A percentile compares a stretch with the other conserved stretches of the same genome.
phyloP scores from a whole-genome alignment of 2,888 invertebrate species.

The Andrena hattorfiana region DNA sequence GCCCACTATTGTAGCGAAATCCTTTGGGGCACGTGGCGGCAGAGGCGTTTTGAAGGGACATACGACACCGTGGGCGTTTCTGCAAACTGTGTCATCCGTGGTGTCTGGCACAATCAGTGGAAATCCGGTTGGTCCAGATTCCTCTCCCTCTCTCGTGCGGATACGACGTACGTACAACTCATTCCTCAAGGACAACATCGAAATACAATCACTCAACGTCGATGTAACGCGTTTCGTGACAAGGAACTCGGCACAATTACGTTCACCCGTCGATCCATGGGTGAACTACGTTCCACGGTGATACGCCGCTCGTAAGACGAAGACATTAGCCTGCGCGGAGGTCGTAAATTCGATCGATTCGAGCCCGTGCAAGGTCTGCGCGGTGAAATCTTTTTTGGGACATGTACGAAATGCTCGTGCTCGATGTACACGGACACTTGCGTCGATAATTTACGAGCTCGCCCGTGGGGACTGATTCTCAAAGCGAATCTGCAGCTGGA shows the following conservation, averaged over 20 bases:
- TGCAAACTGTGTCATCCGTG: slow-evolving; percentile 69
- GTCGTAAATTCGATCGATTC: slow-evolving; percentile 14
- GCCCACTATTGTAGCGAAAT: slow-evolving; percentile 23
- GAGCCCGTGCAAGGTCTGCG: neutral
- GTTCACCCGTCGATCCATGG: neutral
- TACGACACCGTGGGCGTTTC: slow-evolving; percentile 75
- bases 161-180: slow-evolving; percentile 53
- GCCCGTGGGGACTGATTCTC: too few relatives aligned
- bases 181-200: slow-evolving; percentile 60
- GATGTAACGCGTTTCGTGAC: slow-evolving; percentile 25
- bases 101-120: slow-evolving; percentile 71
- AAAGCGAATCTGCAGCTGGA: too few relatives aligned
- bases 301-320: slow-evolving; percentile 22
- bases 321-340: neutral
- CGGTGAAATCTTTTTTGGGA: neutral
- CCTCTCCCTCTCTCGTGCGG: slow-evolving; percentile 54
- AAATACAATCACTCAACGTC: slow-evolving; percentile 60
- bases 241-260: slow-evolving; percentile 17
- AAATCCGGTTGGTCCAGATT: slow-evolving; percentile 75
- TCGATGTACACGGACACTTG: neutral
- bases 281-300: slow-evolving; percentile 10
- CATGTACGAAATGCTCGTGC: neutral
- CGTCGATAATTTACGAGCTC: too few relatives aligned
- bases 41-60: slow-evolving; percentile 67
- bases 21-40: slow-evolving; percentile 52